Base-by-base conservation (phyloP, 2,888 invertebrate species). In the Conomelus anceps region DNA sequence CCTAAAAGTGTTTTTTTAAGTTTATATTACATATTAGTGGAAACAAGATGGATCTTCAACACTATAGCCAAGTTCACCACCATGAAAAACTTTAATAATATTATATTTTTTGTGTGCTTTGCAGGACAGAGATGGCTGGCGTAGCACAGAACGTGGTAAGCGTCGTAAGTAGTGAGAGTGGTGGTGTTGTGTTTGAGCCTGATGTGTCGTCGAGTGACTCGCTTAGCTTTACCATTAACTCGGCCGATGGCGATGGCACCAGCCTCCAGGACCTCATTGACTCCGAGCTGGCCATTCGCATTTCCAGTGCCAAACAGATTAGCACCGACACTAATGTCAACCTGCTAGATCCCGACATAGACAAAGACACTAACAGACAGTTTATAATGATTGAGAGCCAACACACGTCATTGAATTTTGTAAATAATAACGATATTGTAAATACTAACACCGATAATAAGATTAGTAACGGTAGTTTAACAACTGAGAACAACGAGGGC, bases 181-280 rank as follows among this genome's bases (percentile, higher is more conserved):
- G 89, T 88, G 88, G 86, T 89, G 89, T 29, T 41, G 89, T 90
- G 88, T 87, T 89, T 87, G 90, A 90, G 34, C 89, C 89, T 34
- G 89, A 89, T 29, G 24, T 89, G 89, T 89, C 89, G 86, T 86
- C 88, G 24, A 89, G 88, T 85, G 90, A 90, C 86, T 86, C 86
- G 24, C 24, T 86, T 86, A 86, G 86, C 86, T 85, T 90, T 86
- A 89, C 88, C 85, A 89, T 90, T 88, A 84, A 34, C 86, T 86
- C 88, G 87, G 22, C 88, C 87, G 34, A 90, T 85, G n/a, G n/a
- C n/a, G 90, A 91, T 89, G 90, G 90, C 85, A 89, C 90, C 29
- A 92, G 92, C 87, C 90, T 92, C 29, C 92, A 92, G 90, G 91
- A 92, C 90, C 90, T 92, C 26, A 91, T 92, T 89, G 92, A 92